Evolutionary conservation across 2,113 vertebrate genomes (phyloP).

Genomic region (Rhipidura dahli): DNA sequence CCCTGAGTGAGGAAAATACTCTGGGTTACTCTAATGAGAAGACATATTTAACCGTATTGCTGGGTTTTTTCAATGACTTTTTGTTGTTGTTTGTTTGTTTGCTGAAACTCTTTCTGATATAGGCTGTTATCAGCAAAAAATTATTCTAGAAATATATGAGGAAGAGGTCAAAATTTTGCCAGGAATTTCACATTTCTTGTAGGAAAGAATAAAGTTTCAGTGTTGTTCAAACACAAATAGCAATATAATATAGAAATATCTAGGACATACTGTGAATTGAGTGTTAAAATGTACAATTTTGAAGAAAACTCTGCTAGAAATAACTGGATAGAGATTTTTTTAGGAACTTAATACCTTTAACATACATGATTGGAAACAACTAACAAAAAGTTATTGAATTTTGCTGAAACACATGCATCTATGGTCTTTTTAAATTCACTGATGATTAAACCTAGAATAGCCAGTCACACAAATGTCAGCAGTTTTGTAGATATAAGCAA

Average conservation of each 20-base stretch:
- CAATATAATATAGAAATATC: background rate
- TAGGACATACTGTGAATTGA: background rate
- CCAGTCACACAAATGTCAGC: background rate
- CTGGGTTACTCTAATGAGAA: background rate
- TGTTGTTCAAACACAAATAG: background rate
- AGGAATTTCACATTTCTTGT: background rate
- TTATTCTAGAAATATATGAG: background rate
- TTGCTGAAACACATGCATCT: background rate
- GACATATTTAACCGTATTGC: background rate
- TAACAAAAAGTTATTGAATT: background rate
- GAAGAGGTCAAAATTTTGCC: background rate
- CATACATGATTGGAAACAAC: background rate
- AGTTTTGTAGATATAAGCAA: background rate
- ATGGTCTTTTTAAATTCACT: background rate
- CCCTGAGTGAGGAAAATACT: background rate
- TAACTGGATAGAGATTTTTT: background rate
- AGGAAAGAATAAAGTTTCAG: background rate
- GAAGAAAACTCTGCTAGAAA: background rate
- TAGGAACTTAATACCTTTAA: background rate
- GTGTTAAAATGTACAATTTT: background rate
- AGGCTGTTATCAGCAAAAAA: background rate
- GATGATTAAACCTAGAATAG: background rate
- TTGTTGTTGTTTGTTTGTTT: background rate
- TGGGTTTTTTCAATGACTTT: fast-evolving
- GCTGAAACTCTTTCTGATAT: background rate